Evolutionary conservation across 2,113 vertebrate species (phyloP).

Genomic region (Noturus placidus): DNA sequence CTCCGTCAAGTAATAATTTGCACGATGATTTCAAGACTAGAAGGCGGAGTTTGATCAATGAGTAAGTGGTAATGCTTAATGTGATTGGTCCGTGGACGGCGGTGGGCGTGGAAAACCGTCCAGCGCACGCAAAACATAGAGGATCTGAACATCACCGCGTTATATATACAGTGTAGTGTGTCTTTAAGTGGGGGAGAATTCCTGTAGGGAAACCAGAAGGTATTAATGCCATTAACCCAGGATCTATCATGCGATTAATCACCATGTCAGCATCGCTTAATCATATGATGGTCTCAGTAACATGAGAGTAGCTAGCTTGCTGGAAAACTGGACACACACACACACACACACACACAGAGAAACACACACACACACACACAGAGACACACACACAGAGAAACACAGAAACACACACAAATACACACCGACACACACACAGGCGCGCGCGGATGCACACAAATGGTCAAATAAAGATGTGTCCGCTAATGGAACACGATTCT

Average conservation of each 20-base stretch:
- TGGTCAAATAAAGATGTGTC: conserved; percentile 32
- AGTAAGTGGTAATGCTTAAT: conserved; percentile 31
- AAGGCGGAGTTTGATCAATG: conserved; percentile 6
- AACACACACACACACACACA: not conserved
- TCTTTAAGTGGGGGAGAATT: conserved; percentile 12
- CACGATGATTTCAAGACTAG: not conserved
- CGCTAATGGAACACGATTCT: not conserved
- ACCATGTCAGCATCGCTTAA: not conserved
- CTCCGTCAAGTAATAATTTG: not conserved
- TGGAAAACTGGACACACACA: conserved; percentile 12
- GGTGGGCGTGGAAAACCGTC: conserved; percentile 27
- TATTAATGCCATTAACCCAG: too few species aligned
- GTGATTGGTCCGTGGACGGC: conserved; percentile 24
- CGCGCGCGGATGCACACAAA: conserved; percentile 4
- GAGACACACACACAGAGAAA: not conserved
- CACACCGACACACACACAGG: not conserved
- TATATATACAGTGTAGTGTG: not conserved
- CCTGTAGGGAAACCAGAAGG: conserved; percentile 1
- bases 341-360: not conserved
- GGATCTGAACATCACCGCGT: not conserved
- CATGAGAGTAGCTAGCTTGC: not conserved
- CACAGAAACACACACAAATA: not conserved
- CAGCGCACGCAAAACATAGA: conserved; percentile 39
- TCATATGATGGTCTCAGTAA: conserved; percentile 2
- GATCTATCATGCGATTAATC: not conserved